Base-by-base conservation (phyloP, 2,888 invertebrate genomes). In the Parapristionchus giblindavisi region DNA sequence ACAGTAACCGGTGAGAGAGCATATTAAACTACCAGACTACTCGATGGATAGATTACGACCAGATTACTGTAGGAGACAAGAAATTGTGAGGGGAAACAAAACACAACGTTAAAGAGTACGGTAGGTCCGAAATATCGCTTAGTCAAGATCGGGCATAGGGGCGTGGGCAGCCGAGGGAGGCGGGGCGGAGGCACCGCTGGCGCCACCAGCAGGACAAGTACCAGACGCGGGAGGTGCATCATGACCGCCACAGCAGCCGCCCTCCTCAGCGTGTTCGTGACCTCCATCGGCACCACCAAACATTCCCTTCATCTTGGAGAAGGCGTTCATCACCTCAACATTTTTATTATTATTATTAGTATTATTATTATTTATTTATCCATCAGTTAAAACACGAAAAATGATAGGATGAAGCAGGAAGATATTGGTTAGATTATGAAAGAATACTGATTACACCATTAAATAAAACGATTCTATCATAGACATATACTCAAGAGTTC, bases 301-400 rank as follows among this genome's bases (percentile, higher is more conserved):
- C 70, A 70, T 70, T 70, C 70, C 70, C 56, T 70, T 52, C 70
- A 70, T 21, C 56, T 70, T 70, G 3, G 54, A 14, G 66, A 66
- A 66, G 32, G 52, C 66, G 2, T 21, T 17, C 66, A 66, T 66
- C 48, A 66, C 52, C 66, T 66, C 43, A 43, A 43, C 43, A 8
- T 43, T 43, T 43, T 17, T 14, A 8, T 17, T 14, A 43, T 14
- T 17, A 14, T 43, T 14, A 43, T 14, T 43, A 43, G 11, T 14
- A 43, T 43, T 43, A 43, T 43, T 43, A 14, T n/a, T 11, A 40
- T 29, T 63, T 34, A 40, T n/a, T 14, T 8, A 32, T 34, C 17
- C 27, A 32, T 21, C 24, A 27, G n/a, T n/a, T n/a, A n/a, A n/a
- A n/a, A n/a, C n/a, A n/a, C n/a, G n/a, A n/a, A n/a, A n/a, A n/a